Percentiles rank a stretch among this genome's conserved stretches.
phyloP scores from a whole-genome alignment of 2,113 vertebrate species.

The Brachyhypopomus occidentalis region DNA sequence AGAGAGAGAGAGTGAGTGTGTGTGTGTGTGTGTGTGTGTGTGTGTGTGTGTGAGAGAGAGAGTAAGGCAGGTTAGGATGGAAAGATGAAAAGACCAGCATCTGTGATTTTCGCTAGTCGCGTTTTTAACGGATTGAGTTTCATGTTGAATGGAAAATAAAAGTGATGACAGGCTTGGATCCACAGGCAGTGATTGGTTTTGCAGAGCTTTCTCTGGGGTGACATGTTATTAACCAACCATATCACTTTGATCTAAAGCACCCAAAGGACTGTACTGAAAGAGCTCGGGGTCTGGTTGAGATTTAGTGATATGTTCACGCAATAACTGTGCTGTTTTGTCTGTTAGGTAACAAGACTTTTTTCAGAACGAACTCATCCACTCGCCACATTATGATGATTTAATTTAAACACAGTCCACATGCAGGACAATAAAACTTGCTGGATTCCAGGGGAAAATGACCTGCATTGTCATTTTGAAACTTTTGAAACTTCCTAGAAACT shows the following conservation, averaged over 20 bases:
- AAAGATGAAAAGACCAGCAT: constrained; percentile 56
- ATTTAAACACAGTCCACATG: not conserved
- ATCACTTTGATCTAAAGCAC: constrained; percentile 55
- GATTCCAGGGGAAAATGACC: not conserved
- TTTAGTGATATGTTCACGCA: constrained; percentile 41
- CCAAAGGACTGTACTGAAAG: constrained; percentile 58
- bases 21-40: too few species aligned
- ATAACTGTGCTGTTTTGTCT: not conserved
- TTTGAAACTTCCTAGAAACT: too few species aligned
- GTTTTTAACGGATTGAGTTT: constrained; percentile 65
- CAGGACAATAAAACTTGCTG: not conserved
- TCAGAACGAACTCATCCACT: not conserved
- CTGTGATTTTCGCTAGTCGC: constrained; percentile 68
- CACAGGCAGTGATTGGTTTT: constrained; percentile 67
- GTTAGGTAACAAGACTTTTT: not conserved
- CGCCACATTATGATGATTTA: not conserved
- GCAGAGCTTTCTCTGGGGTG: constrained; percentile 67
- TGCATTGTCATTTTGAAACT: constrained; percentile 4
- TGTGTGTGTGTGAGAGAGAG: not conserved
- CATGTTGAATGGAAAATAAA: constrained; percentile 71
- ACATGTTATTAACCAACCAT: constrained; percentile 59
- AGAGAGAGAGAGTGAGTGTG: constrained; percentile 7
- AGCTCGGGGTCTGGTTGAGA: constrained; percentile 49
- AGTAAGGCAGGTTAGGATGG: not conserved
- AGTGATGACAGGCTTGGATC: constrained; percentile 61